Conservation (phyloP, 2,113 vertebrate species). For the Dicentrarchus labrax region DNA sequence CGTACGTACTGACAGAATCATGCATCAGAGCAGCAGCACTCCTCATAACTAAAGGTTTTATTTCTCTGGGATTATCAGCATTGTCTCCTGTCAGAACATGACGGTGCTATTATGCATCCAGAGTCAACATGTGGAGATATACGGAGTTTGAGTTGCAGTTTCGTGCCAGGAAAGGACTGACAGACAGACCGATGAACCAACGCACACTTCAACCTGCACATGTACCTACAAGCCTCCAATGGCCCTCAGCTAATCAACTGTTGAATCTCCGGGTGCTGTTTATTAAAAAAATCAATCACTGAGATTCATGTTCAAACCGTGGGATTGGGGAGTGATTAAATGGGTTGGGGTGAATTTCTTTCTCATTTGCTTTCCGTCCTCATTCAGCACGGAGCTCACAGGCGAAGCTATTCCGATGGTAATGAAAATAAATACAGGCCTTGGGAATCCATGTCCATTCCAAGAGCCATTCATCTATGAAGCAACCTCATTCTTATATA, state of each 20-base stretch:
- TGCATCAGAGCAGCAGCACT: slow-evolving; percentile 21
- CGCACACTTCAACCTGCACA: slow-evolving; percentile 6
- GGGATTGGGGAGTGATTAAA: slow-evolving; percentile 18
- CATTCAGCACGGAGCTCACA: slow-evolving; percentile 68
- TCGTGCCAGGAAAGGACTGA: background rate
- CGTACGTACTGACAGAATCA: slow-evolving; percentile 31
- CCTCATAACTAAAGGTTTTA: background rate
- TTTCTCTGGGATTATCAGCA: slow-evolving; percentile 9
- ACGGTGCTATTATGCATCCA: slow-evolving; percentile 1
- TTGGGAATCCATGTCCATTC: slow-evolving; percentile 86
- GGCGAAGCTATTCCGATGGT: slow-evolving; percentile 84
- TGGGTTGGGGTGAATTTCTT: slow-evolving; percentile 37
- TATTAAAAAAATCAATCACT: slow-evolving; percentile 33
- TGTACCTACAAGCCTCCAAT: slow-evolving; percentile 28
- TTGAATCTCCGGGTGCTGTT: slow-evolving; percentile 26
- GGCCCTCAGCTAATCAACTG: slow-evolving; percentile 24
- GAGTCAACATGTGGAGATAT: slow-evolving; percentile 23
- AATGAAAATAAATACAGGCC: slow-evolving; percentile 89
- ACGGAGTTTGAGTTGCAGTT: slow-evolving; percentile 1
- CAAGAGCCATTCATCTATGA: slow-evolving; percentile 81
- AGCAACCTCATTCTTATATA: slow-evolving; percentile 82
- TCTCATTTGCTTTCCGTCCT: slow-evolving; percentile 43
- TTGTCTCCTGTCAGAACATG: slow-evolving; percentile 43
- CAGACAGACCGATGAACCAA: slow-evolving; percentile 31
- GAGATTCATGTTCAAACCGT: slow-evolving; percentile 33